Base-by-base conservation (phyloP, 2,113 vertebrate species). In the Lontra canadensis region DNA sequence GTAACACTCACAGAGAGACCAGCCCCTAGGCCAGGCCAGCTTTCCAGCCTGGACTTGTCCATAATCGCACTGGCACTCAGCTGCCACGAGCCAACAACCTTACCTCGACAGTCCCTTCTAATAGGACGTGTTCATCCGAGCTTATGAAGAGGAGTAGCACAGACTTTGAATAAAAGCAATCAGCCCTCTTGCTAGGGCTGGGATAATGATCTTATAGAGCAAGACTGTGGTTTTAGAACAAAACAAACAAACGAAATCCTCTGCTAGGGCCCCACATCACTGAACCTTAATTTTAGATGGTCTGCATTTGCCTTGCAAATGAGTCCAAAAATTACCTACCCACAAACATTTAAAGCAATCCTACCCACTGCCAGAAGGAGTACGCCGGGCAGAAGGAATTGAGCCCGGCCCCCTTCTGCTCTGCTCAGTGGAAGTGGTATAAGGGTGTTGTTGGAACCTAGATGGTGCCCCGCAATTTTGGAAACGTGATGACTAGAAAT, bases 221-320 rank as follows among this genome's bases (percentile, higher is more conserved):
- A 95, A 94, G 94, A 83, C n/a, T 61, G 83, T 79, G 95, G 97
- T 92, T 97, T 97, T 59, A 71, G 95, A 96, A 89, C 81, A 97
- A 93, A 97, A 94, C 76, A 90, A 97, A 96, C 84, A 67, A 84
- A 78, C 74, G 79, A 94, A 96, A 47, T 67, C 92, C 84, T 95
- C 63, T 78, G 65, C 44, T 17, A 81, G 74, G 13, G 34, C 49
- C 82, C 80, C 21, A 44, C 23, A 65, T 87, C 65, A 69, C 78
- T 67, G 84, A 97, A 84, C 90, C 83, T 96, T 94, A 92, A 96
- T 97, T 95, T 90, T 79, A 94, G 88, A 89, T 42, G 71, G 88
- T 74, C 71, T 93, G 59, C 14, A 94, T 96, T 97, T 97, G 74
- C 97, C 67, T 97, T 85, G 81, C 95, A 96, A 96, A 96, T 91